Evolutionary conservation across 2,888 invertebrate species (phyloP), one percentile per base, ranked within the genome.

Genomic region (Malthinus seriepunctatus): DNA sequence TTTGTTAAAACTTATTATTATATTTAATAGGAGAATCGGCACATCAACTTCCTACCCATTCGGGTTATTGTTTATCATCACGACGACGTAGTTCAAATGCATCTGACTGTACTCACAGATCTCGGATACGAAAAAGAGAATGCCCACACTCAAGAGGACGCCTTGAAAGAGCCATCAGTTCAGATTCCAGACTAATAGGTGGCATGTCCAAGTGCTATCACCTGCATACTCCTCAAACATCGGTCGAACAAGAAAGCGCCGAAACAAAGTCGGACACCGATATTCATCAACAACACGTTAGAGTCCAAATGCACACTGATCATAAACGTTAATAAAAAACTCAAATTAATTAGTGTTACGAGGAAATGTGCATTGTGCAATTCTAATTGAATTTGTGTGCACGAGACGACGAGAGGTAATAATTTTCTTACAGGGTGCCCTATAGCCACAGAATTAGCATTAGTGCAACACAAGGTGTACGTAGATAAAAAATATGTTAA

Each of bases 31-130:
- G 69, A 33, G 75, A 76, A 12, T 76, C 76, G 1, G 71, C 72
- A 14, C 73, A 74, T 45, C 75, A 75, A 54, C 61, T 76, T 11
- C 68, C 73, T 3, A 66, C 67, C 2, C 68, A 69, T 14, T 63
- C 67, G 3, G 67, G 69, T 51, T 69, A 65, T 50, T 64, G 68
- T 32, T 51, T 71, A 12, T 65, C 71, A 31, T 61, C 68, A 8
- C 67, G 66, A 37, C 68, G 80, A 34, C 68, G 80, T 10, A 79
- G 77, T 63, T 80, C 80, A 1, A 80, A 80, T 63, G 76, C 79
- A 2, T 79, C 79, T 0, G 80, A 80, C 51, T 77, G 76, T 54
- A 74, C 77, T 9, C 73, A 68, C 65, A 72, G 70, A 38, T 63
- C 73, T 1, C 69, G 77, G 9, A 59, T 73, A 11, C 68, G 73